These are phyloP conservation scores for Didymodactylos carnosus DNA, from an alignment of 2,888 invertebrate species.

Conservation along the genomic window DNA sequence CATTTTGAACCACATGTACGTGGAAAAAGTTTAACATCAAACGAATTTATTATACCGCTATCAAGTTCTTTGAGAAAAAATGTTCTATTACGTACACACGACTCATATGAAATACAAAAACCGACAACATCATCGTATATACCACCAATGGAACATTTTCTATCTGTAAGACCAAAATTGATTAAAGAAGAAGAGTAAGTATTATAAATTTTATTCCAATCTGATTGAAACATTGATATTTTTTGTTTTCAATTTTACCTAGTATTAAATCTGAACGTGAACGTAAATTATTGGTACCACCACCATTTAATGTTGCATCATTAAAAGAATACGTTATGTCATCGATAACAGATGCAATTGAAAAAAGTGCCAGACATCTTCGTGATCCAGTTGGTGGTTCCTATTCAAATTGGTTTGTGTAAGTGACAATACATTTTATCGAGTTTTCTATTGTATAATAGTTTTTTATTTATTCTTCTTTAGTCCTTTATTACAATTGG, in stretches of 20 bases:
- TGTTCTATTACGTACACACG: not conserved
- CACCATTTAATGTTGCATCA: conserved; percentile 1
- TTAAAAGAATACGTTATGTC: conserved; percentile 9
- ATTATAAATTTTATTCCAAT: not conserved
- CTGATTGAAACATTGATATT: not conserved
- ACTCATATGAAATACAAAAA: not conserved
- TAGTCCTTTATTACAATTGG: conserved; percentile 79
- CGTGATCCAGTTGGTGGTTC: conserved; percentile 88
- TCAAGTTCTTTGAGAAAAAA: conserved; percentile 24
- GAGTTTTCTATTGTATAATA: not conserved
- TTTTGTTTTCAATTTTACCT: not conserved
- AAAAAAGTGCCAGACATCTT: conserved; percentile 73
- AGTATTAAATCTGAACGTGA: not conserved
- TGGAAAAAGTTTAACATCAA: conserved; percentile 46
- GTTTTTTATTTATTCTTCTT: conserved; percentile 16
- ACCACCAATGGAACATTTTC: not conserved
- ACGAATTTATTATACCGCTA: conserved; percentile 85
- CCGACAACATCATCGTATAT: not conserved
- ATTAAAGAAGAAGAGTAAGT: conserved; percentile 1
- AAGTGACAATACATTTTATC: conserved; percentile 24
- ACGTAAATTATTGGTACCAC: conserved; percentile 2
- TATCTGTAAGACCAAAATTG: not conserved
- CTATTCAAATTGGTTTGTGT: conserved; percentile 87
- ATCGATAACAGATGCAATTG: conserved; percentile 7
- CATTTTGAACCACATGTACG: conserved; percentile 51